Conservation (phyloP, 2,888 invertebrate genomes). For the Drosophila affinis region DNA sequence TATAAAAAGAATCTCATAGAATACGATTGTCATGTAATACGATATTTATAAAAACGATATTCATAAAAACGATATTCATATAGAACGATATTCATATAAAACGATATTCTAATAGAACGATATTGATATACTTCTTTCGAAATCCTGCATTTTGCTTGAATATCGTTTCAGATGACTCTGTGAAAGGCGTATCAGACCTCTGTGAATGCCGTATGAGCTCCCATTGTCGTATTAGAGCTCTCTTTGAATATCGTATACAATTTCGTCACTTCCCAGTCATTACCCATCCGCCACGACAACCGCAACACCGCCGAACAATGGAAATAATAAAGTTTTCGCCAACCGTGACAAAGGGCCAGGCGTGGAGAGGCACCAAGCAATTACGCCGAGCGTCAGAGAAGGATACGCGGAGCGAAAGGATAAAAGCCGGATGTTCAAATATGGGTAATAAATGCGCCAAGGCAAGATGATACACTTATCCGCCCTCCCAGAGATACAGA, state of each 20-base stretch:
- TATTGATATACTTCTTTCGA: too few species aligned
- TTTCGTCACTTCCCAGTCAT: conserved; percentile 7
- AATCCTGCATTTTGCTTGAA: too few species aligned
- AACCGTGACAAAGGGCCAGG: conserved; percentile 26
- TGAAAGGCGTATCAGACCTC: not conserved
- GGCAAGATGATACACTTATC: conserved; percentile 62
- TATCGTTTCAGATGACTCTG: not conserved
- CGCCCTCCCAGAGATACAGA: conserved; percentile 11
- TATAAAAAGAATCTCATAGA: too few species aligned
- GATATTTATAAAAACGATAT: not conserved
- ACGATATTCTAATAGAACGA: too few species aligned
- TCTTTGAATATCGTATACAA: not conserved
- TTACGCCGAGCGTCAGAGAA: conserved; percentile 44
- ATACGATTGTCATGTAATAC: too few species aligned
- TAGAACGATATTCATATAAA: too few species aligned
- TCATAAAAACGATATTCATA: not conserved
- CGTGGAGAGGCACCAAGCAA: conserved; percentile 52
- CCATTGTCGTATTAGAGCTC: not conserved
- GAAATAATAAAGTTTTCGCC: conserved; percentile 68
- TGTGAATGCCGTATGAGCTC: not conserved
- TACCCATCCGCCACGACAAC: conserved; percentile 23
- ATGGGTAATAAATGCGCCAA: conserved; percentile 77
- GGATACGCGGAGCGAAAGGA: conserved; percentile 67
- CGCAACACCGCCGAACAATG: conserved; percentile 41
- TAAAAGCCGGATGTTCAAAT: conserved; percentile 79